Percentiles rank a stretch among this genome's conserved stretches.
These are phyloP conservation scores for Laticauda laticaudata DNA, from an alignment of 2,113 vertebrate species.

Conservation along the genomic window DNA sequence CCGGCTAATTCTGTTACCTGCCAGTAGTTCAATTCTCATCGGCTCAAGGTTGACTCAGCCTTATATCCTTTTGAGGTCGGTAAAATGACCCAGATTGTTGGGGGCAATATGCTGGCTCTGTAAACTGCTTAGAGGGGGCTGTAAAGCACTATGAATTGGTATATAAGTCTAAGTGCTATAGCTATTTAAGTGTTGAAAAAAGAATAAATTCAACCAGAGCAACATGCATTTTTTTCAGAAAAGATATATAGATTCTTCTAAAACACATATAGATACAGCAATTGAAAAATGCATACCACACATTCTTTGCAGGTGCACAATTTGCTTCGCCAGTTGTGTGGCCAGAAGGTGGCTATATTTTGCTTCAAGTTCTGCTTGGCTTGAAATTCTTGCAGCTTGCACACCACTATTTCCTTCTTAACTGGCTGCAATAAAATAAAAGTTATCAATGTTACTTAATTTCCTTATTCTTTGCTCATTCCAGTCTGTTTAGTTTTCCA, in stretches of 20 bases:
- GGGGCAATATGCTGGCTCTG: no score
- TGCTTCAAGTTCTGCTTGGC: constrained; percentile 61
- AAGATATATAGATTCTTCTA: background rate
- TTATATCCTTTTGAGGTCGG: no score
- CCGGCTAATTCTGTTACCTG: no score
- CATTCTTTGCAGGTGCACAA: constrained; percentile 87
- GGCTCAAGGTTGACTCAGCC: no score
- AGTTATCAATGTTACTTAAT: background rate
- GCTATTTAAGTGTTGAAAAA: background rate
- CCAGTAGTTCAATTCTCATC: no score
- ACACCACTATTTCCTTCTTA: constrained; percentile 58
- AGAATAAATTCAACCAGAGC: background rate
- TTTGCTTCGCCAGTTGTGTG: constrained; percentile 84
- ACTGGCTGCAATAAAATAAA: constrained; percentile 60
- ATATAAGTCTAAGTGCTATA: no score
- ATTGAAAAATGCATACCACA: constrained; percentile 69
- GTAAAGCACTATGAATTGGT: no score
- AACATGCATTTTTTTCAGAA: background rate
- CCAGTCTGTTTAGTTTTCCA: constrained; percentile 1
- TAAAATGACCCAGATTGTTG: no score
- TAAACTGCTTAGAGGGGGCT: no score
- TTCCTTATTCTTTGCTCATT: background rate
- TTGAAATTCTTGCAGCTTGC: constrained; percentile 78
- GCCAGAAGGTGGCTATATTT: constrained; percentile 87
- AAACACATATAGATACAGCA: background rate